phyloP scores from a whole-genome alignment of 2,888 invertebrate genomes.

The Girardia tigrina region DNA sequence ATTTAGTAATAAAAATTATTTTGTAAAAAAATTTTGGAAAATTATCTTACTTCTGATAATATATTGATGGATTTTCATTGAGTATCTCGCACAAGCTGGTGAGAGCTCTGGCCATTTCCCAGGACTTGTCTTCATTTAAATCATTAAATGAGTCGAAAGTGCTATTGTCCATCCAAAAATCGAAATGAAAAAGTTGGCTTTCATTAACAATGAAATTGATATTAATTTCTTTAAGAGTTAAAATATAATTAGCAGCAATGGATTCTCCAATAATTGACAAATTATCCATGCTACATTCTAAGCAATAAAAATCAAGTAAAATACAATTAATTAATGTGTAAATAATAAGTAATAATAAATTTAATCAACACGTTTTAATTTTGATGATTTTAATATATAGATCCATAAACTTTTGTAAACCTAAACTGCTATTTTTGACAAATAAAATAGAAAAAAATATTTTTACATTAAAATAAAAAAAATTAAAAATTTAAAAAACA shows the following conservation, averaged over 20 bases:
- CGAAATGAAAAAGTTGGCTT: constrained; percentile 3
- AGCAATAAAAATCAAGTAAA: no score
- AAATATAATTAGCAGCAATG: neutral
- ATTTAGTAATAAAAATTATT: neutral
- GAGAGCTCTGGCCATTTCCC: neutral
- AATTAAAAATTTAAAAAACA: no score
- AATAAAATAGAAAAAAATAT: no score
- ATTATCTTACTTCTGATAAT: neutral
- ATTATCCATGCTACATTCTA: neutral
- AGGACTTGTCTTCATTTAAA: neutral
- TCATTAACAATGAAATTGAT: neutral
- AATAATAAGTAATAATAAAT: no score
- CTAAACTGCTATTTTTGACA: no score
- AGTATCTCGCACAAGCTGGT: neutral
- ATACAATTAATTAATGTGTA: no score
- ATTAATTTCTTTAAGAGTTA: constrained; percentile 1
- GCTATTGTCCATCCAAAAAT: neutral
- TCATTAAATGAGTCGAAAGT: neutral
- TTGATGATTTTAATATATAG: no score
- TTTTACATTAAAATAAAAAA: no score
- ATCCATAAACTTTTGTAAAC: no score
- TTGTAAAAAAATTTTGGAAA: no score
- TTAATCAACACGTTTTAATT: no score
- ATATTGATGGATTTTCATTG: neutral
- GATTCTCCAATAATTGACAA: neutral